phyloP scores from a whole-genome alignment of 2,888 invertebrate genomes.

The Drosophila putrida region DNA sequence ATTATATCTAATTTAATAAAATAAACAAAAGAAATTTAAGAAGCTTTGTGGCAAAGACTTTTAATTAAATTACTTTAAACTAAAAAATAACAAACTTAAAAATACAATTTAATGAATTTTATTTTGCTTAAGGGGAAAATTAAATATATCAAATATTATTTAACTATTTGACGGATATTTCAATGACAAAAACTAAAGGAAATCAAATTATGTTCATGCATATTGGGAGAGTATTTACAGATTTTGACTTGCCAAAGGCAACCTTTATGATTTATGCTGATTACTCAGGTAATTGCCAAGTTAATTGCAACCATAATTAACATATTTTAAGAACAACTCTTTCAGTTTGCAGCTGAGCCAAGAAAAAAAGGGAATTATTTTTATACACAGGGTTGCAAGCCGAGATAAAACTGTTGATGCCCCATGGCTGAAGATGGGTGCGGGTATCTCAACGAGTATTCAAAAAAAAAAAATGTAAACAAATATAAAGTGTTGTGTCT shows the following conservation, averaged over 20 bases:
- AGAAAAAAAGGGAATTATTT: constrained; percentile 1
- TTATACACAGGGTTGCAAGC: background rate
- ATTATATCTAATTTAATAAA: too few species aligned
- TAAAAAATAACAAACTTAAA: too few species aligned
- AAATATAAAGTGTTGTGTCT: constrained; percentile 64
- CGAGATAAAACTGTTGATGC: constrained; percentile 20
- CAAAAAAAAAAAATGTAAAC: constrained; percentile 65
- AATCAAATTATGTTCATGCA: background rate
- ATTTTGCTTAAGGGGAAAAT: too few species aligned
- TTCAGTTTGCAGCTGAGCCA: constrained; percentile 8
- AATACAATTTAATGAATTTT: too few species aligned
- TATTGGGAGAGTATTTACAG: background rate
- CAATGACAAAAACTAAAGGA: background rate
- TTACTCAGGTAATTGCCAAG: constrained; percentile 3
- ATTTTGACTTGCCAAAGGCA: background rate
- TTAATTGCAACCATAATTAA: constrained; percentile 9
- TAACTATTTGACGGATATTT: too few species aligned
- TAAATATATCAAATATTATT: too few species aligned
- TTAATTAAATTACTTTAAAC: too few species aligned
- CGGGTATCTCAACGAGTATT: constrained; percentile 28
- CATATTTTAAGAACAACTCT: constrained; percentile 2
- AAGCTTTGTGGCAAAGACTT: too few species aligned
- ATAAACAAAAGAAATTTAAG: too few species aligned
- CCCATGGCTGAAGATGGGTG: background rate
- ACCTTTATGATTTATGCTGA: background rate